Conservation (phyloP, 2,113 vertebrate species). For the Cinclus cinclus region DNA sequence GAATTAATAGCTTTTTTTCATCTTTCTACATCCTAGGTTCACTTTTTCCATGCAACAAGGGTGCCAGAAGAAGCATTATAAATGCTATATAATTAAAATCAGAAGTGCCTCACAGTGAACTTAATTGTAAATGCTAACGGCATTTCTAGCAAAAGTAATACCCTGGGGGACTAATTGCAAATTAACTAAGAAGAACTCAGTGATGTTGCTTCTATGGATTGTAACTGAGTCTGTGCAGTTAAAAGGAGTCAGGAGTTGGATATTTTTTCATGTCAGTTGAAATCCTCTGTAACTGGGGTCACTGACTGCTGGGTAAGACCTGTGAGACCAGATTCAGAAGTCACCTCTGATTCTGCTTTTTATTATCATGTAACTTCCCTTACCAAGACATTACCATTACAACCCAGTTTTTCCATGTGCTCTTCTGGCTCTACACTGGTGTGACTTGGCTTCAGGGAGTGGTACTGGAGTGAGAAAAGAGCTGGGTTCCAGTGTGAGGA, state of each 20-base stretch:
- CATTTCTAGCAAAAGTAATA: slow-evolving; percentile 17
- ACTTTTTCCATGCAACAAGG: slow-evolving; percentile 38
- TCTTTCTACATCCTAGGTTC: slow-evolving; percentile 27
- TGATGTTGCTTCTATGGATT: background rate
- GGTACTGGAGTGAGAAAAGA: background rate
- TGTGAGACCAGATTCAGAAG: background rate
- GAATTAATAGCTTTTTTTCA: slow-evolving; percentile 40
- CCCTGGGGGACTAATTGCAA: background rate
- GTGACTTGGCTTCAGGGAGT: background rate
- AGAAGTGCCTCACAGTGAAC: slow-evolving; percentile 40
- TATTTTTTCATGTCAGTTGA: background rate
- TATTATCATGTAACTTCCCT: background rate
- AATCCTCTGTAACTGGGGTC: background rate
- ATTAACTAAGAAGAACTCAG: background rate
- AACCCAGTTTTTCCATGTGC: background rate
- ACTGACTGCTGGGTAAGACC: background rate
- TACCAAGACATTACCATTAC: background rate
- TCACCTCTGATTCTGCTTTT: background rate
- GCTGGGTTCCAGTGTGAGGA: background rate
- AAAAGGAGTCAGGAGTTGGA: background rate
- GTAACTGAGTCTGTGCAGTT: background rate
- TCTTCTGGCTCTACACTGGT: background rate
- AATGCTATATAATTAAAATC: slow-evolving; percentile 44
- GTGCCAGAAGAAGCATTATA: slow-evolving; percentile 31
- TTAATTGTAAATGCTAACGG: slow-evolving; percentile 37